These are phyloP conservation scores for Calyptomena viridis DNA, from an alignment of 2,113 vertebrate genomes.

Conservation along the genomic window DNA sequence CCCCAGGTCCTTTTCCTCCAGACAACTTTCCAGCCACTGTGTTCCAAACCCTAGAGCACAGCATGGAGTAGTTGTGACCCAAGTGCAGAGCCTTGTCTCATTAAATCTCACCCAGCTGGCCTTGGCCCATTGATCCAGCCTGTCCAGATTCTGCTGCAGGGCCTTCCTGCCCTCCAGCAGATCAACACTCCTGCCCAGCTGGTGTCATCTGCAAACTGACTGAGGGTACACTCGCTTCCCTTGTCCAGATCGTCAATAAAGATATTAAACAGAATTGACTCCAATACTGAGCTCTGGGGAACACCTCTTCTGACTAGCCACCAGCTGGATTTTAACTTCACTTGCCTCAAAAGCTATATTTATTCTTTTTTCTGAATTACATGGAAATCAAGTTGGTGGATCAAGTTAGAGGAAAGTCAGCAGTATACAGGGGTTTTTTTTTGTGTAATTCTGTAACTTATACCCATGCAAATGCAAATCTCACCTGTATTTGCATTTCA, in stretches of 20 bases:
- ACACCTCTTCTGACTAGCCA: neutral
- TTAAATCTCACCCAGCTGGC: neutral
- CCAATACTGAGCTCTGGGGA: neutral
- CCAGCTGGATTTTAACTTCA: neutral
- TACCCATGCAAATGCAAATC: neutral
- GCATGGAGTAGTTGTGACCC: neutral
- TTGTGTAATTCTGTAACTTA: neutral
- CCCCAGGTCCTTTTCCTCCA: neutral
- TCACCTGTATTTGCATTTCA: neutral
- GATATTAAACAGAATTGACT: neutral
- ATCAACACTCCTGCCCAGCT: neutral
- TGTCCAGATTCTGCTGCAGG: neutral
- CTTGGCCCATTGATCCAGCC: neutral
- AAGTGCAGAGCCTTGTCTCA: neutral
- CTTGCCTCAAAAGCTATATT: neutral
- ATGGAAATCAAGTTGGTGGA: neutral
- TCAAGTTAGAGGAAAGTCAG: neutral
- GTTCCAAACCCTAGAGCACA: neutral
- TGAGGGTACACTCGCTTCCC: neutral
- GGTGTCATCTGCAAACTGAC: neutral
- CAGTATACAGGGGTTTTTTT: accelerated
- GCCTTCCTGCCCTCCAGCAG: neutral
- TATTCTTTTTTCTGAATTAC: neutral
- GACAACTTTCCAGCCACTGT: neutral
- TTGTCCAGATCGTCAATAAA: too few species aligned